Evolutionary conservation across 2,888 invertebrate genomes (phyloP).

Genomic region (Anodontia alba): DNA sequence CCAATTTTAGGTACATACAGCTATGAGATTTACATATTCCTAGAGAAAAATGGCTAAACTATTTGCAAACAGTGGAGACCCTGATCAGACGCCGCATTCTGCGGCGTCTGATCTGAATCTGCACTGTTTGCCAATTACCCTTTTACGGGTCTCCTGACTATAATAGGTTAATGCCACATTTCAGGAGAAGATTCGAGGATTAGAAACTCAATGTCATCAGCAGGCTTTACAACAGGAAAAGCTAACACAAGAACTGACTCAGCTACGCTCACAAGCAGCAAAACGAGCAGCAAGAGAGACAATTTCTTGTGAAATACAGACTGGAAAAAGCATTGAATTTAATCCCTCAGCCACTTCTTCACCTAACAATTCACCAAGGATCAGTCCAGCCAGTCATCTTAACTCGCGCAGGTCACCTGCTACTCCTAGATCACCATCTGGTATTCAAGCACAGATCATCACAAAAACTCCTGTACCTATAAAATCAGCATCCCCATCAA

Average conservation of each 20-base stretch:
- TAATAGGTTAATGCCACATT: too few species aligned
- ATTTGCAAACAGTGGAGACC: too few species aligned
- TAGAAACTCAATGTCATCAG: slow-evolving; percentile 64
- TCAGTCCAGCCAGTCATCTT: slow-evolving; percentile 45
- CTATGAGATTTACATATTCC: too few species aligned
- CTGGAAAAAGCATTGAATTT: slow-evolving; percentile 59
- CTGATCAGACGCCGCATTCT: too few species aligned
- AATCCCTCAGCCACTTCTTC: slow-evolving; percentile 61
- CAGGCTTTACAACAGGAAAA: slow-evolving; percentile 67
- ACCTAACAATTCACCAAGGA: slow-evolving; percentile 62
- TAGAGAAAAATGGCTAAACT: too few species aligned
- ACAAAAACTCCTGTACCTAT: slow-evolving; percentile 28
- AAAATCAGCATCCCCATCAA: slow-evolving; percentile 28
- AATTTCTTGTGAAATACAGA: slow-evolving; percentile 55
- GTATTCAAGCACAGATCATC: slow-evolving; percentile 37
- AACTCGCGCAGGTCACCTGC: slow-evolving; percentile 42
- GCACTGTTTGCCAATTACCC: too few species aligned
- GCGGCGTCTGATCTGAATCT: too few species aligned
- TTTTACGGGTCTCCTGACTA: too few species aligned
- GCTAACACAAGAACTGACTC: slow-evolving; percentile 68
- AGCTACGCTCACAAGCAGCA: slow-evolving; percentile 60
- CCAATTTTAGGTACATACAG: too few species aligned
- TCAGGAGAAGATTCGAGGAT: slow-evolving; percentile 63
- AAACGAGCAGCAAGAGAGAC: slow-evolving; percentile 52
- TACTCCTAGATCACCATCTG: slow-evolving; percentile 39